A percentile compares a stretch with the other conserved stretches of the same genome.
Conservation (phyloP, 2,113 vertebrate species). For the Lanius collurio region DNA sequence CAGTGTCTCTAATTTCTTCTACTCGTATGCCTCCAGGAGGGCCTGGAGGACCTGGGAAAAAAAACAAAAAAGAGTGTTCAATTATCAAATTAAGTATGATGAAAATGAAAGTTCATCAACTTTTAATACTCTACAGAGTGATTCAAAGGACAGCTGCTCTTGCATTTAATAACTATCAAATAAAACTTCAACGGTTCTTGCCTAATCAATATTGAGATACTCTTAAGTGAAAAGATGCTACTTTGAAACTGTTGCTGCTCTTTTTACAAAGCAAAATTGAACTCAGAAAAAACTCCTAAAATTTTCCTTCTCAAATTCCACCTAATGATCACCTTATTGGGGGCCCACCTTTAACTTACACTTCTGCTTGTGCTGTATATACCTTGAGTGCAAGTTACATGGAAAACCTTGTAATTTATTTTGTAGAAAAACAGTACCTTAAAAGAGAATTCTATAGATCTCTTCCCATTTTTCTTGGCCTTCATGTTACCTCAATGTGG, state of each 20-base stretch:
- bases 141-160: neutral
- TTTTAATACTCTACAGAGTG: neutral
- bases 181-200: neutral
- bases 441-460: neutral
- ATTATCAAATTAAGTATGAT: neutral
- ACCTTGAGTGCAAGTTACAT: neutral
- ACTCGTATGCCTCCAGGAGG: conserved; percentile 90
- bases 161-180: neutral
- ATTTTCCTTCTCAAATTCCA: neutral
- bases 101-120: neutral
- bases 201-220: neutral
- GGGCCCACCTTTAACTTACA: neutral
- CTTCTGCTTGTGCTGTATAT: neutral
- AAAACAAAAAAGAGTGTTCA: neutral
- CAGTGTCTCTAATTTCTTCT: conserved; percentile 82
- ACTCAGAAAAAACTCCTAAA: neutral
- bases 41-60: conserved; percentile 88
- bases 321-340: neutral
- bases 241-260: neutral
- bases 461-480: neutral
- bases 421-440: neutral
- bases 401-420: neutral
- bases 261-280: neutral
- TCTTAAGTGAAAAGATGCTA: neutral
- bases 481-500: neutral